Conservation (phyloP, 64 coral and sea anemone genomes). For the Actinia equina region DNA sequence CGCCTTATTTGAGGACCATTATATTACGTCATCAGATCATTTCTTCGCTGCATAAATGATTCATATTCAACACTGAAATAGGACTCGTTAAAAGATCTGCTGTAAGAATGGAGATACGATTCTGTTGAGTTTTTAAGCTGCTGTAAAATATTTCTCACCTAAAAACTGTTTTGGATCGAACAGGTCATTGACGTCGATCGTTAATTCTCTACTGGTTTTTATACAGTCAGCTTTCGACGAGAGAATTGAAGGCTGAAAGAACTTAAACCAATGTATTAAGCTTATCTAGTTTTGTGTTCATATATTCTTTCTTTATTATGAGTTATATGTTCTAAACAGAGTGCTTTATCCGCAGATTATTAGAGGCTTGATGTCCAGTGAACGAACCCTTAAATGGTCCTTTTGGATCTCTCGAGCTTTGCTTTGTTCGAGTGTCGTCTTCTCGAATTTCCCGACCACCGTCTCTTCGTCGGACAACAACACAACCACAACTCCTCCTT, state of each 20-base stretch:
- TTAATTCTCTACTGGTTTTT: background rate
- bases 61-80: background rate
- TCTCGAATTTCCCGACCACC: slow-evolving; percentile 6
- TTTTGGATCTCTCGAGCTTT: slow-evolving; percentile 10
- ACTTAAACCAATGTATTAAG: too few species aligned
- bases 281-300: background rate
- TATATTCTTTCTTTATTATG: background rate
- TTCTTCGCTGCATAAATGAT: background rate
- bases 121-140: background rate
- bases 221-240: background rate
- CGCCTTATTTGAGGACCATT: background rate
- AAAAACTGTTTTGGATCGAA: background rate
- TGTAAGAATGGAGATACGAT: background rate
- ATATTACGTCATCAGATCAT: background rate
- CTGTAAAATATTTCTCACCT: background rate
- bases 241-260: too few species aligned
- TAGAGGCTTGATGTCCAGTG: background rate
- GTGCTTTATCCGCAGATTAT: background rate
- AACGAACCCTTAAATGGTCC: background rate
- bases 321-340: background rate
- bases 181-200: background rate
- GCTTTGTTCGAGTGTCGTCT: slow-evolving; percentile 6
- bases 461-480: background rate
- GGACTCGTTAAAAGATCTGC: background rate
- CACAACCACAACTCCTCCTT: background rate